Percentiles rank a stretch among this genome's conserved stretches.
Evolutionary conservation across 2,113 vertebrate genomes (phyloP).

Genomic region (Pan paniscus): DNA sequence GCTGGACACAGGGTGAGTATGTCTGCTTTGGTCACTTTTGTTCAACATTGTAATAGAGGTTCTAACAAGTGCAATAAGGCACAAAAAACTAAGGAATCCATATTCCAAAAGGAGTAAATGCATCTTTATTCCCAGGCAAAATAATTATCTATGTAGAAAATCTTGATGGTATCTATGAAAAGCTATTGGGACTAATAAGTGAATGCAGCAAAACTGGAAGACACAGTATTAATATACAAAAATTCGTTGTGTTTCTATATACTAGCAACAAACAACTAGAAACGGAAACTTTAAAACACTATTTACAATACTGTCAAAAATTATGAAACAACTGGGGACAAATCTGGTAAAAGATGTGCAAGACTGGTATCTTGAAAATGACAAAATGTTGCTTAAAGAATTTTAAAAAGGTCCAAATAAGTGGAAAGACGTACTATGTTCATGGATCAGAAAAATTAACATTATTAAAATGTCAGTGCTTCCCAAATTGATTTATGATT

Average conservation of each 20-base stretch:
- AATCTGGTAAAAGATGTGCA: not conserved
- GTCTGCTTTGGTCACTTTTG: not conserved
- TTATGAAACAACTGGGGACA: not conserved
- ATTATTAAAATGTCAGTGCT: not conserved
- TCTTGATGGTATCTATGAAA: not conserved
- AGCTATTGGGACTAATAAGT: not conserved
- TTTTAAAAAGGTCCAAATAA: not conserved
- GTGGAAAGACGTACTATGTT: not conserved
- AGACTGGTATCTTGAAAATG: not conserved
- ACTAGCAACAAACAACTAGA: not conserved
- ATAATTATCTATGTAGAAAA: not conserved
- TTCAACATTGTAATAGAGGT: not conserved
- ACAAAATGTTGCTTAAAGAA: not conserved
- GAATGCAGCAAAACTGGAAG: not conserved
- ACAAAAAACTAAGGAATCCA: not conserved
- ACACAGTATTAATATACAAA: not conserved
- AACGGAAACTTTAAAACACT: not conserved
- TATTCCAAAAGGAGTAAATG: not conserved
- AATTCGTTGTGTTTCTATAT: not conserved
- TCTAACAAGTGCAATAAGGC: not conserved
- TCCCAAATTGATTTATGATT: not conserved
- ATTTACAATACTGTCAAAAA: not conserved
- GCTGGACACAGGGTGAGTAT: not conserved
- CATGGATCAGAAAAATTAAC: not conserved
- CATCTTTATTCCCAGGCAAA: not conserved